Base-by-base conservation (phyloP, 2,888 invertebrate species). In the Eugnorisma glareosa region DNA sequence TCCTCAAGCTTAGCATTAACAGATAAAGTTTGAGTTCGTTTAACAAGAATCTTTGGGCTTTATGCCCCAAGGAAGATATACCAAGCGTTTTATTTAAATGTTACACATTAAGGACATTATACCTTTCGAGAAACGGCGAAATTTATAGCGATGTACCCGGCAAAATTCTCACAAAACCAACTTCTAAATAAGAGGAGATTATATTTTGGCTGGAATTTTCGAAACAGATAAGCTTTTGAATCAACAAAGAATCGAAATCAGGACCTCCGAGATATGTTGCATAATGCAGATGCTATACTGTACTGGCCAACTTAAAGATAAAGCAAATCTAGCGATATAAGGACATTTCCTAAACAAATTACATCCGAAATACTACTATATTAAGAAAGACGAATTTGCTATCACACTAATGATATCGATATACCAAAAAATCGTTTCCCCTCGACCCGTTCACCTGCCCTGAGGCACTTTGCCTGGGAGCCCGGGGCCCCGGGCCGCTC, bases 371-470 rank as follows among this genome's bases (percentile, higher is more conserved):
- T 2, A 15, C 10, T n/a, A n/a, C n/a, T n/a, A n/a, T 66, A 21
- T 76, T 40, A 15, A 24, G 31, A 40, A 21, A 31, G 21, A 24
- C 31, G 31, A 21, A n/a, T 13, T 51, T 15, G n/a, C 31, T 45
- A 37, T 45, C 35, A 18, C 43, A 24, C 43, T 21, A 21, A 57
- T 28, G 64, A 28, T 75, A 48, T 24, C 11, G 59, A 51, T 6
- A 31, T 28, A 35, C 11, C 1, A n/a, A 59, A 70, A 13, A 15
- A 11, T 3, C n/a, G 57, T 51, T 28, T 31, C 10, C 7, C 15
- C 24, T 45, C 35, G 40, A 61, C 45, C n/a, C 40, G 66, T n/a
- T 59, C 68, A 82, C 68, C 82, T 76, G 76, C 15, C 76, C 82
- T n/a, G 43, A 6, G 51, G 71, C 64, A 40, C 37, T 69, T 31